Base-by-base conservation (phyloP, 2,797 vertebrate species). In the Dermochelys coriacea region DNA sequence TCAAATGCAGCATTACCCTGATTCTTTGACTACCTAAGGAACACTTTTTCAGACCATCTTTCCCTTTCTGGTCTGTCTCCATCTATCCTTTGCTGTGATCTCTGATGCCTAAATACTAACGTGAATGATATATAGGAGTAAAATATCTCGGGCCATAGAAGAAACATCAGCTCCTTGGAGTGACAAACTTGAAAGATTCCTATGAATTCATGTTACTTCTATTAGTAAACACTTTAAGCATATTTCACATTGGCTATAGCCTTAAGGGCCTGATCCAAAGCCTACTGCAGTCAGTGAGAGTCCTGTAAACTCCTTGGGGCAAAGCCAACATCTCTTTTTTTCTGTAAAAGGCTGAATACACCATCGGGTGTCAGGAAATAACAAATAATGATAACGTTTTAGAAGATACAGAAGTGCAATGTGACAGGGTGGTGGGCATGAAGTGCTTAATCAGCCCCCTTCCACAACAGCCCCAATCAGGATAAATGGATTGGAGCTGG, bases 61-160 rank as follows among this genome's bases (percentile, higher is more conserved):
- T 94, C 86, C 75, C 52, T 8, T 82, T 89, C 29, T 89, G 9
- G 82, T 25, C 95, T 93, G 34, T 84, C 5, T 89, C 77, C 91
- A 34, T 78, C 61, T 68, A 68, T 64, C 61, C 51, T 91, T 54
- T 93, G 52, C 34, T 61, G 10, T 45, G 45, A 61, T 68, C n/a
- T 2, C 52, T 84, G 41, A 49, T 75, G 18, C 52, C 59, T 74
- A 82, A 57, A 51, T 61, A 19, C 21, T 82, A 14, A 25, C 0
- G 0, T 34, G n/a, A 55, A 68, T 18, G n/a, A 68, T 18, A 68
- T 68, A n/a, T 18, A 64, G 31, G 16, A n/a, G 34, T n/a, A 64
- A 37, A 37, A 68, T 59, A 34, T 31, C 59, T 31, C 59, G 34
- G 64, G 11, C 9, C 18, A n/a, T 19, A 37, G 64, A 41, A 71